Conservation (phyloP, 2,888 invertebrate genomes). For the Octonoba sinensis region DNA sequence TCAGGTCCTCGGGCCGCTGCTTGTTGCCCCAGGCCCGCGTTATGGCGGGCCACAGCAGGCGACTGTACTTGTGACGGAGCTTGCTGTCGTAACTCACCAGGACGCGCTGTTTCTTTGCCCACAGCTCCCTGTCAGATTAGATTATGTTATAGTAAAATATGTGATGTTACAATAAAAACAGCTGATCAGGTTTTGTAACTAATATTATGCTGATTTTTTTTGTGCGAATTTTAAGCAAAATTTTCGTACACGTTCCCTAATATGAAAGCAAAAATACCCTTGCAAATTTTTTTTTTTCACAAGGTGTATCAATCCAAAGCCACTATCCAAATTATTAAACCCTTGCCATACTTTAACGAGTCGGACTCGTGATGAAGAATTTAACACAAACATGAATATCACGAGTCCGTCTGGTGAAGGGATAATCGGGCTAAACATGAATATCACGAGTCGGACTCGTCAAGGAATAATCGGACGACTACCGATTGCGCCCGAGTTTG, state of each 20-base stretch:
- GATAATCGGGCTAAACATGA: too few species aligned
- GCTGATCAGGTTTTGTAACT: slow-evolving; percentile 69
- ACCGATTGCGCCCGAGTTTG: too few species aligned
- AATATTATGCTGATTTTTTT: neutral
- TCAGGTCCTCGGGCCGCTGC: slow-evolving; percentile 74
- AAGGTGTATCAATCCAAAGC: too few species aligned
- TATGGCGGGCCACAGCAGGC: slow-evolving; percentile 50
- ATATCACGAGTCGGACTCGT: too few species aligned
- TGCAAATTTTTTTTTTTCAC: too few species aligned
- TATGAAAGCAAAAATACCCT: neutral
- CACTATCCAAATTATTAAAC: too few species aligned
- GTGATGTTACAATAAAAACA: neutral
- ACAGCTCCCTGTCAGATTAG: slow-evolving; percentile 73
- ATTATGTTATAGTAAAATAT: too few species aligned
- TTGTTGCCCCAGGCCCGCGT: slow-evolving; percentile 77
- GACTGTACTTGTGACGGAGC: neutral
- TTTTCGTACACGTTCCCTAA: neutral
- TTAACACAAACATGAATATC: too few species aligned
- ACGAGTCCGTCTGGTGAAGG: too few species aligned
- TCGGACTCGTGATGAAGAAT: too few species aligned
- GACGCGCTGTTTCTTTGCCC: slow-evolving; percentile 75
- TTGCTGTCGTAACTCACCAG: slow-evolving; percentile 77
- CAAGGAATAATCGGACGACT: too few species aligned
- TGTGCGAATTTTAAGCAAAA: neutral
- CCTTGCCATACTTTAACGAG: too few species aligned